Conservation (phyloP, 2,797 vertebrate species). For the Scarus forsteni region DNA sequence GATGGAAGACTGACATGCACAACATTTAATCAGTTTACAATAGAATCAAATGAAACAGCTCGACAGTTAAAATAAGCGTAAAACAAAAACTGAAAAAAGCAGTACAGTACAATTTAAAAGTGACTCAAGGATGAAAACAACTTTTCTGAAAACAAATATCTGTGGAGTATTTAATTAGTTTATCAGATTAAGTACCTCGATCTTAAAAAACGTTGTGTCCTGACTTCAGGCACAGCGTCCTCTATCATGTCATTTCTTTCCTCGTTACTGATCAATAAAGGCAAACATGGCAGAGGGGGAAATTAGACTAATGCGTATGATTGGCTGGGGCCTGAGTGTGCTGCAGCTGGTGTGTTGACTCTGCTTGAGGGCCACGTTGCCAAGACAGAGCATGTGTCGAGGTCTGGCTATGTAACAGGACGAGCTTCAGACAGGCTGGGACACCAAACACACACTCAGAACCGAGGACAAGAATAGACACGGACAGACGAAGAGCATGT, state of each 20-base stretch:
- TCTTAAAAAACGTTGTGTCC: conserved; percentile 20
- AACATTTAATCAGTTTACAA: no score
- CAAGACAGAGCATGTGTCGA: conserved; percentile 42
- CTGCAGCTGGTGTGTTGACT: conserved; percentile 57
- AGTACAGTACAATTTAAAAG: not conserved
- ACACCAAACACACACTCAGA: conserved; percentile 7
- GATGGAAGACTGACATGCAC: no score
- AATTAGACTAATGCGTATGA: conserved; percentile 66
- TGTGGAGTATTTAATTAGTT: not conserved
- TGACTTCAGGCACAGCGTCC: not conserved
- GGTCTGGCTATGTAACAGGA: conserved; percentile 40
- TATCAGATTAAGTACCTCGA: conserved; percentile 2
- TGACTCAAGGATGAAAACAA: no score
- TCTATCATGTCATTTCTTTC: conserved; percentile 30
- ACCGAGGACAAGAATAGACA: not conserved
- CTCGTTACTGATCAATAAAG: conserved; percentile 58
- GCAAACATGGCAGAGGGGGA: conserved; percentile 64
- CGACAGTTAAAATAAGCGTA: no score
- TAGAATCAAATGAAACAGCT: no score
- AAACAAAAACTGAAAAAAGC: conserved; percentile 17
- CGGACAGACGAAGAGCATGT: not conserved
- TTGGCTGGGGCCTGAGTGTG: conserved; percentile 32
- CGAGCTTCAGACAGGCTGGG: conserved; percentile 24
- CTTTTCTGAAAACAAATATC: not conserved
- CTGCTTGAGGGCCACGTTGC: conserved; percentile 59